Conservation (phyloP, 1,140 invertebrate species). For the Campoletis sonorensis region DNA sequence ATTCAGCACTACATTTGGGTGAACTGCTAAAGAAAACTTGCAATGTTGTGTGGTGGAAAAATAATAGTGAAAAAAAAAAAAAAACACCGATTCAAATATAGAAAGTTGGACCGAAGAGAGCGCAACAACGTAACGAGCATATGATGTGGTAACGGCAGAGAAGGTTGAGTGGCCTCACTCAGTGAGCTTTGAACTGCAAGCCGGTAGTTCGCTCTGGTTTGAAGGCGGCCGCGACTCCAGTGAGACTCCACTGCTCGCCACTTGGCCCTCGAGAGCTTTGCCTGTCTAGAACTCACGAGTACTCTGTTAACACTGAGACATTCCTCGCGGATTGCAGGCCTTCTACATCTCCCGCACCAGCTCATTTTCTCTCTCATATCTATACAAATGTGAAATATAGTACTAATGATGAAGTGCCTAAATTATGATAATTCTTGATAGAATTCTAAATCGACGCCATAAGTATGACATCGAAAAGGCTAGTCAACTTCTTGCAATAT, state of each 20-base stretch:
- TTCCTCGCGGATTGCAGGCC: not conserved
- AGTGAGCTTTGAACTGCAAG: constrained; percentile 56
- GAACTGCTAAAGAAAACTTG: not conserved
- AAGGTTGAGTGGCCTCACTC: constrained; percentile 40
- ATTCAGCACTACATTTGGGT: not conserved
- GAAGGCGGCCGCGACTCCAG: constrained; percentile 53
- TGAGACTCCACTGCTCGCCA: constrained; percentile 63
- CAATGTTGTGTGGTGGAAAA: not conserved
- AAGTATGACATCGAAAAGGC: not conserved
- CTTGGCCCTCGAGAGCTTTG: constrained; percentile 62
- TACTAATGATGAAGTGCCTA: not conserved
- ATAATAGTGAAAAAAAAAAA: not conserved
- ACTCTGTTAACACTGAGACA: constrained; percentile 47
- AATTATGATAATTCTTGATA: not conserved
- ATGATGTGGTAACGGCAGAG: constrained; percentile 49
- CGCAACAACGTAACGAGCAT: constrained; percentile 50
- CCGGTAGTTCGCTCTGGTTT: not conserved
- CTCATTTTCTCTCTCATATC: not conserved
- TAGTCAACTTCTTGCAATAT: not conserved
- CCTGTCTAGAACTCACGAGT: constrained; percentile 54
- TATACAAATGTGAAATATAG: not conserved
- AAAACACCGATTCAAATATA: constrained; percentile 40
- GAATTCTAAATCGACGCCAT: not conserved
- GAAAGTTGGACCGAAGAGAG: constrained; percentile 18
- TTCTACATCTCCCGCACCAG: not conserved